phyloP scores from a whole-genome alignment of 2,797 vertebrate genomes.

The Babyrousa celebensis region DNA sequence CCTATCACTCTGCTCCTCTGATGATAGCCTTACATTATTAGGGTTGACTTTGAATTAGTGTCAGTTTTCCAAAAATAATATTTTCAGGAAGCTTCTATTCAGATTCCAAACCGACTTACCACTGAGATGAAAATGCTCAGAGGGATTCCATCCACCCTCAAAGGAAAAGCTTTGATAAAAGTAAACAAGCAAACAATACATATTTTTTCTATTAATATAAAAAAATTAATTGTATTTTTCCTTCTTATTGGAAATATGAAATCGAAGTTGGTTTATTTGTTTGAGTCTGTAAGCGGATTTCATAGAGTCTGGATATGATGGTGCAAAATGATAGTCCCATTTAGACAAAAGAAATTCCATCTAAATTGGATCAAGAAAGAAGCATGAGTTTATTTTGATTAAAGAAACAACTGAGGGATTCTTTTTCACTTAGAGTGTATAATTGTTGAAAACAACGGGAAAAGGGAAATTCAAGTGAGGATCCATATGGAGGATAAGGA shows the following conservation, averaged over 20 bases:
- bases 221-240: neutral
- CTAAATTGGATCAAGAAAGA: slow-evolving; percentile 87
- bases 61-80: slow-evolving; percentile 85
- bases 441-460: slow-evolving; percentile 81
- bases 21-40: slow-evolving; percentile 47
- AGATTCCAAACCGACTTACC: slow-evolving; percentile 75
- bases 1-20: neutral
- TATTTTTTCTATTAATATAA: neutral
- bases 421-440: slow-evolving; percentile 81
- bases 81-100: slow-evolving; percentile 83
- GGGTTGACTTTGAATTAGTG: slow-evolving; percentile 81
- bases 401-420: slow-evolving; percentile 85
- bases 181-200: slow-evolving; percentile 49
- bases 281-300: slow-evolving; percentile 74
- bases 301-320: slow-evolving; percentile 80
- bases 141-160: slow-evolving; percentile 32
- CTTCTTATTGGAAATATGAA: slow-evolving; percentile 72
- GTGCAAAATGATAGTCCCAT: slow-evolving; percentile 61
- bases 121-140: slow-evolving; percentile 74
- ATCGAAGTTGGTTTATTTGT: slow-evolving; percentile 79
- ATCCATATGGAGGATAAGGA: slow-evolving; percentile 72
- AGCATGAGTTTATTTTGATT: slow-evolving; percentile 86
- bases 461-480: slow-evolving; percentile 77
- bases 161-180: slow-evolving; percentile 61
- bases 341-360: slow-evolving; percentile 82